Evolutionary conservation across 1,140 invertebrate species (phyloP).

Genomic region (Harpegnathos saltator): DNA sequence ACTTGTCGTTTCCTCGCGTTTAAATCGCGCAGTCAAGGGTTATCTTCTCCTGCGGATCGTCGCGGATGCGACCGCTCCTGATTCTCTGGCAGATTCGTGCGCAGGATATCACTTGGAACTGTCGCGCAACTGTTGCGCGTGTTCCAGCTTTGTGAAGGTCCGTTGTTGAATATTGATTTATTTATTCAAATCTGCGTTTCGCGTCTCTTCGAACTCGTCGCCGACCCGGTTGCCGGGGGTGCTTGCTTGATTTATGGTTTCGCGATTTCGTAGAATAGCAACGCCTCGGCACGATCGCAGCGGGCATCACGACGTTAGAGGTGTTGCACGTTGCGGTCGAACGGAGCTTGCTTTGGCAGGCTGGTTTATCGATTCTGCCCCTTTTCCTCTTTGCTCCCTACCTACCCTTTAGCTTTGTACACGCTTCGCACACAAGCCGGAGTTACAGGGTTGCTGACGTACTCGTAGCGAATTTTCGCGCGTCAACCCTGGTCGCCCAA

Average conservation of each 20-base stretch:
- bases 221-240: not conserved
- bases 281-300: constrained; percentile 10
- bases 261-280: constrained; percentile 28
- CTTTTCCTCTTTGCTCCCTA: constrained; percentile 54
- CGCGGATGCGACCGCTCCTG: too few relatives aligned
- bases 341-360: constrained; percentile 31
- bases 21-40: constrained; percentile 30
- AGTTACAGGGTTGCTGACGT: constrained; percentile 53
- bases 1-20: too few relatives aligned
- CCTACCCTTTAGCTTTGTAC: constrained; percentile 45
- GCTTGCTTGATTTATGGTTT: constrained; percentile 48
- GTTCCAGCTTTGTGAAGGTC: not conserved
- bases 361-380: constrained; percentile 52
- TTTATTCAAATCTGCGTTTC: not conserved
- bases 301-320: constrained; percentile 37
- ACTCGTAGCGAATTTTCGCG: constrained; percentile 48
- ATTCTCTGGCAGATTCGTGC: too few relatives aligned
- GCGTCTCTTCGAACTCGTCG: not conserved
- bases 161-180: constrained; percentile 14
- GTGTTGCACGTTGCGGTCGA: constrained; percentile 49
- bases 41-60: not conserved
- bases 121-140: too few relatives aligned
- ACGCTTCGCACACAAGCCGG: constrained; percentile 47
- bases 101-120: too few relatives aligned
- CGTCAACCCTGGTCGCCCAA: not conserved